Base-by-base conservation (phyloP, 2,797 vertebrate species). In the Chelmon rostratus region DNA sequence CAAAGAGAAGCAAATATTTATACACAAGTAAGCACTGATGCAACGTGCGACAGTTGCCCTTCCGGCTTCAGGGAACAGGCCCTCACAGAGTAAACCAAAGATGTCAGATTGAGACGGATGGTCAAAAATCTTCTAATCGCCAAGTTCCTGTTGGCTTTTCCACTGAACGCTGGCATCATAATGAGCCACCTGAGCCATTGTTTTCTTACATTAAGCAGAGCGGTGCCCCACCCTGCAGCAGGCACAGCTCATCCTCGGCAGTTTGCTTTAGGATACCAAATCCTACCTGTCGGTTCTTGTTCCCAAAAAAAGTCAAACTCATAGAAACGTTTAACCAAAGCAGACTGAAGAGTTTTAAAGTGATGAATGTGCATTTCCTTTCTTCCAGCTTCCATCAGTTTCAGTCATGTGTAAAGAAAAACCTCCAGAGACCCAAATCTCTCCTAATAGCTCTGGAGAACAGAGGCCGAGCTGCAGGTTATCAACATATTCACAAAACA, bases 1-100 rank as follows among this genome's bases (percentile, higher is more conserved):
- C 84, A 81, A 84, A 84, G 75, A 64, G 61, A 83, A 81, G 81
- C 82, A 89, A 93, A 90, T 78, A 91, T 65, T 89, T 86, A 79
- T 83, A 68, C 42, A 49, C 46, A 65, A 57, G 66, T 54, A 59
- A 64, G 59, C 63, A 28, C 40, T 68, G 61, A 68, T 74, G 84
- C 79, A 77, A 83, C 1, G 58, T 25, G 31, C 33, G 44, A 64
- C 47, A 53, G 72, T 3, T 74, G 70, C 63, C 49, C 49, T 15
- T 61, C 38, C 46, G 69, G 4, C 13, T 76, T 66, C 9, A 67
- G 33, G 6, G 53, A 70, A 63, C 21, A n/a, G 44, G 16, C 42
- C n/a, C 8, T 57, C 2, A 1, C 25, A 19, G 52, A 65, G 16
- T 15, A 68, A 77, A 69, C 49, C 38, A 10, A 38, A 38, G 7